Evolutionary conservation across 2,113 vertebrate genomes (phyloP), one percentile per base, ranked within the genome.

Genomic region (Sebastes fasciatus): DNA sequence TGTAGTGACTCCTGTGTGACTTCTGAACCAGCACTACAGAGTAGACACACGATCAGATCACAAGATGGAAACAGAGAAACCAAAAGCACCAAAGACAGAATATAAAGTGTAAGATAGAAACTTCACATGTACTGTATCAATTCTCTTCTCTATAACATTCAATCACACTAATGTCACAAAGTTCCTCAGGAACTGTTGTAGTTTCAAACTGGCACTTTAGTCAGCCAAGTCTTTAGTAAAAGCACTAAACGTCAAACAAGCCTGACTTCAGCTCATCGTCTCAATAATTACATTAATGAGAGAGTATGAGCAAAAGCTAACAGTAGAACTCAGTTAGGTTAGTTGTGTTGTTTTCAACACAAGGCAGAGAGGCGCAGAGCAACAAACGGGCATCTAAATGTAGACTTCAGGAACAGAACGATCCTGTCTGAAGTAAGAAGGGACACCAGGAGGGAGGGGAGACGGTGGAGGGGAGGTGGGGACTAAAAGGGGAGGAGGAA

Each of bases 401-500:
- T 95, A 93, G 65, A 94, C 2, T 42, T 94, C 92, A 42, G 93
- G 89, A 64, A 94, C 90, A 5, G 91, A 92, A 14, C 0, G 84
- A 67, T 95, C 93, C 11, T 77, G 89, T 8, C 80, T 88, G 84
- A 93, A 92, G 88, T 91, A 42, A 23, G 61, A 16, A 21, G 92
- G 91, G 73, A 94, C 54, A 68, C 87, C 86, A 14, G 88, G 85
- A 45, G 88, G 94, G 55, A 80, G 82, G 60, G 89, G 87, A 58
- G 91, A 89, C 12, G 87, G 49, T 0, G 88, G 86, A 62, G 93
- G 87, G 40, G 86, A 86, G 13, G 54, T 1, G 12, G 57, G 66
- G 48, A 1, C 17, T 0, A 14, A 34, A 9, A 54, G 40, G 4
- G 51, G 57, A 26, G 34, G 6, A 16, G 61, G 48, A 34, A 42